Evolutionary conservation across 2,888 invertebrate genomes (phyloP).

Genomic region (Amblyteles armatorius): DNA sequence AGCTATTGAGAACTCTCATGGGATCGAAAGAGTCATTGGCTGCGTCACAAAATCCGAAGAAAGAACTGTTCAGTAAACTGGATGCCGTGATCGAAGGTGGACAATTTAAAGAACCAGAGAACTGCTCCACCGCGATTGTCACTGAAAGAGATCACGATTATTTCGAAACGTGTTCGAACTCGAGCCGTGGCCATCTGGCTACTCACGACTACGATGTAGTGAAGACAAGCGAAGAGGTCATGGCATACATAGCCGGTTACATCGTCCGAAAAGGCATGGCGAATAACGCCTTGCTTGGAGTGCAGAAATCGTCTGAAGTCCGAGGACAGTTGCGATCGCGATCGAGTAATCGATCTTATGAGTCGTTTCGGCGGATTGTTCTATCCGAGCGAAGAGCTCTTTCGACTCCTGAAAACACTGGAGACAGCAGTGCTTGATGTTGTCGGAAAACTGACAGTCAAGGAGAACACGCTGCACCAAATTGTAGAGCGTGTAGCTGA

Average conservation of each 20-base stretch:
- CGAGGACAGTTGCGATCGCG: constrained; percentile 47
- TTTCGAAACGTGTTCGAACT: constrained; percentile 35
- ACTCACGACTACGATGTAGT: constrained; percentile 61
- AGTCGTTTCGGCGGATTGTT: constrained; percentile 50
- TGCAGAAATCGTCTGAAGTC: constrained; percentile 39
- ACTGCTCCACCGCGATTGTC: constrained; percentile 18
- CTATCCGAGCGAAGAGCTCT: constrained; percentile 58
- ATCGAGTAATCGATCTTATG: constrained; percentile 42
- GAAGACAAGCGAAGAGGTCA: constrained; percentile 54
- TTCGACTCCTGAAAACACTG: constrained; percentile 45
- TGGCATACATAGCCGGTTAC: constrained; percentile 60
- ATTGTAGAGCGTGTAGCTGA: constrained; percentile 38
- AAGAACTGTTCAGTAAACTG: constrained; percentile 45
- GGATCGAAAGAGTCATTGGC: constrained; percentile 49
- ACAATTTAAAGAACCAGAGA: constrained; percentile 21
- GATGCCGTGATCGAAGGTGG: constrained; percentile 53
- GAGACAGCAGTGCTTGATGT: constrained; percentile 50
- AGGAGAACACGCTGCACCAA: constrained; percentile 38
- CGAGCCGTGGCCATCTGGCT: constrained; percentile 8
- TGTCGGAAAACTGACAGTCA: constrained; percentile 36
- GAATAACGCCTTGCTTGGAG: constrained; percentile 32
- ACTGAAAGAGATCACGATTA: constrained; percentile 33
- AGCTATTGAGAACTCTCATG: constrained; percentile 60
- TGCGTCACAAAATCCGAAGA: constrained; percentile 13
- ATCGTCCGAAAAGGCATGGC: constrained; percentile 49